Conservation (phyloP, 2,888 invertebrate species). For the Synergus umbraculus region DNA sequence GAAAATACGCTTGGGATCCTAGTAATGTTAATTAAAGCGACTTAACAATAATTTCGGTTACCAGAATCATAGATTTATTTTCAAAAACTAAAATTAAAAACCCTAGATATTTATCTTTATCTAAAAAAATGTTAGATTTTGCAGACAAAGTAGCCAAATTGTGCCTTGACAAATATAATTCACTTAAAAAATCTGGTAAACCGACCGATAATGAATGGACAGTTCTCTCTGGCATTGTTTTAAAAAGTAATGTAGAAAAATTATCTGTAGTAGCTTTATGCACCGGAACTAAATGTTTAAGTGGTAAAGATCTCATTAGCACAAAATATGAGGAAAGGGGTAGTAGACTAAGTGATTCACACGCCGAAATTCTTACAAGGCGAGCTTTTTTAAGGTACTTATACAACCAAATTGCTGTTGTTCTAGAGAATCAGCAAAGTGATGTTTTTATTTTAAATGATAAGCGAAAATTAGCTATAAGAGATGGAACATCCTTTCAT, state of each 20-base stretch:
- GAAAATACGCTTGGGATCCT: conserved; percentile 82
- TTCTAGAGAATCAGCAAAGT: conserved; percentile 67
- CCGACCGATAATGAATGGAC: conserved; percentile 90
- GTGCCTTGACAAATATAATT: conserved; percentile 81
- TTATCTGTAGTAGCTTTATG: conserved; percentile 88
- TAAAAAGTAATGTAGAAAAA: conserved; percentile 69
- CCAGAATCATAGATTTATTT: neutral
- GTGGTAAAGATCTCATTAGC: conserved; percentile 79
- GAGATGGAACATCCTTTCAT: conserved; percentile 84
- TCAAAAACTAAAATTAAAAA: neutral
- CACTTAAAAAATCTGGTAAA: conserved; percentile 88
- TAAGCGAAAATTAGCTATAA: conserved; percentile 78
- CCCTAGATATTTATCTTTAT: neutral
- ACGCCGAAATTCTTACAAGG: conserved; percentile 93
- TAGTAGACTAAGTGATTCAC: conserved; percentile 90
- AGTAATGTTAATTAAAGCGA: conserved; percentile 76
- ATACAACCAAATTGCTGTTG: conserved; percentile 81
- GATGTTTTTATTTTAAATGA: conserved; percentile 74
- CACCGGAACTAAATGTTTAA: conserved; percentile 95
- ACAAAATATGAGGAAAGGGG: conserved; percentile 82
- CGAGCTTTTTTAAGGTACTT: conserved; percentile 89
- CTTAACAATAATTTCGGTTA: neutral
- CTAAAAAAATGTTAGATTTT: conserved; percentile 61
- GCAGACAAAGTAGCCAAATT: conserved; percentile 80
- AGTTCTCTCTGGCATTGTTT: conserved; percentile 86